Base-by-base conservation (phyloP, 2,113 vertebrate genomes). In the Sphyrna mokarran region DNA sequence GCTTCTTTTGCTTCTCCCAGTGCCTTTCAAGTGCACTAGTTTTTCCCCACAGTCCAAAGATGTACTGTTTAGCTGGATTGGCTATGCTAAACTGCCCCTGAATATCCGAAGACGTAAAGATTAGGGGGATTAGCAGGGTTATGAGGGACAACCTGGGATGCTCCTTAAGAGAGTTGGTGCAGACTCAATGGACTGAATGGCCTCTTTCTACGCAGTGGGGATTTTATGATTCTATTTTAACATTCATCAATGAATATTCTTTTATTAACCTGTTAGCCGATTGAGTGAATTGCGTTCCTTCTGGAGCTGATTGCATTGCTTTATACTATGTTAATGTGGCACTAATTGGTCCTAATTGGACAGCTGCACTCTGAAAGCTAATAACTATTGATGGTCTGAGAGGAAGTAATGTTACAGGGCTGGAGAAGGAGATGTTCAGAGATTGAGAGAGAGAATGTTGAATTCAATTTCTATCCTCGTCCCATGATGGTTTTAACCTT, bases 261-360 rank as follows among this genome's bases (percentile, higher is more conserved):
- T 83, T 40, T 43, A 40, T 40, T 40, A 83, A 83, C 37, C 16
- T 54, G 43, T 87, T 87, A 48, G 43, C 85, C 48, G 9, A 26
- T 33, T 54, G 23, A 87, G 22, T 87, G 48, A 87, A 87, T 87
- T 48, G 43, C 54, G 40, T 22, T 29, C 48, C 85, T 87, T 11
- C 85, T 87, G 43, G 80, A 83, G 37, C 80, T 83, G 80, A 43
- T 18, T 83, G 37, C 40, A 43, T 6, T 83, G 37, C 37, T 83
- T 83, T 43, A 43, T 20, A 83, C 37, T 43, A 83, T 43, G 37
- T 83, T 83, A 83, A 83, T 83, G 37, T 83, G 80, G 37, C 80
- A 83, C 80, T 83, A 83, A 83, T 83, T 83, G 37, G 80, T 37
- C 80, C 80, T 83, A 83, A 83, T 83, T 83, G 37, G 80, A 83